A percentile compares a stretch with the other conserved stretches of the same genome.
Evolutionary conservation across 2,113 vertebrate genomes (phyloP).

Genomic region (Catharus bicknelli): DNA sequence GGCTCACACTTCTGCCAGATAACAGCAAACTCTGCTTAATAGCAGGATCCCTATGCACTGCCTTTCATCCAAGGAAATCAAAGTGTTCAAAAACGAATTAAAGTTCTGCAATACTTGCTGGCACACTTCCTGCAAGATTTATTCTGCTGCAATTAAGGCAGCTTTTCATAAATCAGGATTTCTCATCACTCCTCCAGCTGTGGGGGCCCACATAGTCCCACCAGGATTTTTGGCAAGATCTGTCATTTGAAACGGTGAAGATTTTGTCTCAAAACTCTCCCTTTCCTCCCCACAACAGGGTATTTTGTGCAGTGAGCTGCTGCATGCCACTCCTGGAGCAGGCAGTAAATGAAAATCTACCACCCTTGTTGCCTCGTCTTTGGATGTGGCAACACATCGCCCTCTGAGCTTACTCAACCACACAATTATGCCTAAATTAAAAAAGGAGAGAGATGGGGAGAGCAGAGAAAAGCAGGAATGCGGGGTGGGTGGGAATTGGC

Average conservation of each 20-base stretch:
- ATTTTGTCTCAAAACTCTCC: neutral
- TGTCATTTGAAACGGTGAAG: neutral
- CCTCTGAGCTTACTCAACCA: slow-evolving; percentile 28
- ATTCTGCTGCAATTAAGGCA: neutral
- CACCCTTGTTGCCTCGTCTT: slow-evolving; percentile 38
- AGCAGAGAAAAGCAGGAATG: slow-evolving; percentile 62
- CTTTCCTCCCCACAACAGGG: neutral
- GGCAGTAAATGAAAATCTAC: slow-evolving; percentile 18
- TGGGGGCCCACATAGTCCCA: neutral
- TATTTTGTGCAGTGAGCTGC: neutral
- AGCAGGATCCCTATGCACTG: neutral
- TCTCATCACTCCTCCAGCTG: neutral
- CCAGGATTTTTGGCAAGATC: neutral
- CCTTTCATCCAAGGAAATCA: neutral
- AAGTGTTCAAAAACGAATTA: neutral
- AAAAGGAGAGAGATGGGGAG: slow-evolving; percentile 7
- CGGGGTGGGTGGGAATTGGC: slow-evolving; percentile 20
- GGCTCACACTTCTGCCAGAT: neutral
- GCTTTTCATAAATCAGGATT: neutral
- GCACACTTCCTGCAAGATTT: neutral
- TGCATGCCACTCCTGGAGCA: slow-evolving; percentile 15
- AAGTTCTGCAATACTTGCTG: neutral
- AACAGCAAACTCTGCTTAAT: neutral
- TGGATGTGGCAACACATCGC: slow-evolving; percentile 57
- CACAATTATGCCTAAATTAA: slow-evolving; percentile 48